A percentile compares a stretch with the other conserved stretches of the same genome.
Evolutionary conservation across 2,888 invertebrate species (phyloP).

Genomic region (Busseola fusca): DNA sequence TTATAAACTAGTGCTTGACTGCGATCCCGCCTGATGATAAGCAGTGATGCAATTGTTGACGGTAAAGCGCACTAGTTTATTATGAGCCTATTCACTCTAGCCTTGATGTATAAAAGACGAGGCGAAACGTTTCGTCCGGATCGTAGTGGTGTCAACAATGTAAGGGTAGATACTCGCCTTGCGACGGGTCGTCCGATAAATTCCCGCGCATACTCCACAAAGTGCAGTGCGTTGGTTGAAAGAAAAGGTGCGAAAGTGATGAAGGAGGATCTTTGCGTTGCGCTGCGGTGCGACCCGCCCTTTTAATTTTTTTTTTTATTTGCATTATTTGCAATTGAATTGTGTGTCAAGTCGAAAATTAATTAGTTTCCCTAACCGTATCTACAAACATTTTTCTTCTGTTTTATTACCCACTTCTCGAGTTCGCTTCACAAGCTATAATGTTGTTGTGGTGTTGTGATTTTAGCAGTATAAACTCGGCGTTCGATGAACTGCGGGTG

Average conservation of each 20-base stretch:
- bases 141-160: too few relatives aligned
- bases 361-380: background rate
- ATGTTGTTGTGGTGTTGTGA: conserved; percentile 80
- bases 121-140: too few relatives aligned
- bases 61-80: too few relatives aligned
- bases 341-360: background rate
- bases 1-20: too few relatives aligned
- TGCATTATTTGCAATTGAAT: background rate
- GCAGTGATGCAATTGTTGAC: too few relatives aligned
- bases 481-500: conserved; percentile 98
- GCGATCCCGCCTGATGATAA: too few relatives aligned
- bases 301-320: too few relatives aligned
- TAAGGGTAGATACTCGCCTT: too few relatives aligned
- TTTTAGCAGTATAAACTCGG: conserved; percentile 99
- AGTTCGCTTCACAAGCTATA: conserved; percentile 71
- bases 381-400: background rate
- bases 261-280: background rate
- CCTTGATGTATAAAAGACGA: too few relatives aligned
- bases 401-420: background rate
- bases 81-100: too few relatives aligned
- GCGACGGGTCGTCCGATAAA: too few relatives aligned
- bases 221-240: background rate
- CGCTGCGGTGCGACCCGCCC: background rate
- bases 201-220: too few relatives aligned
- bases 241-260: background rate